These are phyloP conservation scores for Struthidea cinerea DNA, from an alignment of 2,113 vertebrate species.

Conservation along the genomic window DNA sequence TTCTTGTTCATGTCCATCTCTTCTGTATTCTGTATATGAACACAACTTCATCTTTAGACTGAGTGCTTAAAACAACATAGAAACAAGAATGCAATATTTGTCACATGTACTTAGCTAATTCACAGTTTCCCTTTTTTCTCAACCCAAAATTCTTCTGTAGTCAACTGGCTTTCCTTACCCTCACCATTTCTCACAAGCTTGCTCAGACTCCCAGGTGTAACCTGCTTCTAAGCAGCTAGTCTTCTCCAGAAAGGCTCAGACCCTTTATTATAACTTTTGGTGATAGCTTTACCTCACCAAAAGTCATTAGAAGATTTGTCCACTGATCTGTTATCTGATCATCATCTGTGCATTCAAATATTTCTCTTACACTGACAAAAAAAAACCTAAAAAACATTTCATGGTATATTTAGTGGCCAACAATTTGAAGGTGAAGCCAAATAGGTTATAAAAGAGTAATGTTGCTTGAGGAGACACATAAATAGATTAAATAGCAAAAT, in stretches of 20 bases:
- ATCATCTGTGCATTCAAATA: neutral
- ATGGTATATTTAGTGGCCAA: neutral
- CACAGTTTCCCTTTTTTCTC: neutral
- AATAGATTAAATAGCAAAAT: neutral
- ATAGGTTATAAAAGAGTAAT: neutral
- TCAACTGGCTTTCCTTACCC: neutral
- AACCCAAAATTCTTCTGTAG: neutral
- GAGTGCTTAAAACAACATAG: neutral
- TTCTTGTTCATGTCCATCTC: neutral
- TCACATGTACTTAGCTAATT: neutral
- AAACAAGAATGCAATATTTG: neutral
- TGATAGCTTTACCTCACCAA: neutral
- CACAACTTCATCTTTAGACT: neutral
- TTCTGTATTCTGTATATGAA: neutral
- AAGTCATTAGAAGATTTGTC: neutral
- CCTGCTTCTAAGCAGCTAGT: neutral
- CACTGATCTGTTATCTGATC: neutral
- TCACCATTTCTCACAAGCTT: neutral
- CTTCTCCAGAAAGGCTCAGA: neutral
- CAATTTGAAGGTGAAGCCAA: neutral
- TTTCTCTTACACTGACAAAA: neutral
- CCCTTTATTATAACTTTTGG: neutral
- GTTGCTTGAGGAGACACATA: neutral
- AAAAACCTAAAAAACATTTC: neutral
- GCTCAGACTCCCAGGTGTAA: neutral